Conservation (phyloP, 2,797 vertebrate genomes). For the Pteronotus mesoamericanus region DNA sequence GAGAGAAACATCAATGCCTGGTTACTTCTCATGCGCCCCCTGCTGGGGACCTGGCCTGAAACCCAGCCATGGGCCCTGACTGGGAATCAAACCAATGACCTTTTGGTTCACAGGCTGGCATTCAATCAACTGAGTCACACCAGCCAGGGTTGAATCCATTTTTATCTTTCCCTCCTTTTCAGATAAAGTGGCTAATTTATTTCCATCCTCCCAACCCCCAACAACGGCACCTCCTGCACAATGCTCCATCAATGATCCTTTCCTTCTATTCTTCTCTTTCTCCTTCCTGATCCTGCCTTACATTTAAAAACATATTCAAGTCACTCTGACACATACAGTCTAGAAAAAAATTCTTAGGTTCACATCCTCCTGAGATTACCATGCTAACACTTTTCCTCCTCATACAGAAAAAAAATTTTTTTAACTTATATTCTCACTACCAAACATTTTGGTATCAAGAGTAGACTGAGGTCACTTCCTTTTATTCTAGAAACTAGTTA, state of each 20-base stretch:
- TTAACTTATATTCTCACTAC: background rate
- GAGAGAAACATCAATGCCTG: too few relatives aligned
- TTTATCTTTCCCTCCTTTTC: background rate
- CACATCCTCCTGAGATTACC: background rate
- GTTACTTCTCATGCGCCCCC: too few relatives aligned
- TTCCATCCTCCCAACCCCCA: background rate
- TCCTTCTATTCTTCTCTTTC: background rate
- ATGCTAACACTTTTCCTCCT: background rate
- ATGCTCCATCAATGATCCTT: background rate
- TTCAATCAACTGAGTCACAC: too few relatives aligned
- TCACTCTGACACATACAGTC: background rate
- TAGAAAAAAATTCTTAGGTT: background rate
- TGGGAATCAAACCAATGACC: too few relatives aligned
- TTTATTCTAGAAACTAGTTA: background rate
- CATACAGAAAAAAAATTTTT: background rate
- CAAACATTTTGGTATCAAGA: background rate
- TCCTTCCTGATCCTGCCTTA: background rate
- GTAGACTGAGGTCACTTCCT: background rate
- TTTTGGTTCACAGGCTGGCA: too few relatives aligned
- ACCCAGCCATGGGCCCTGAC: too few relatives aligned
- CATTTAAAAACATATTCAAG: background rate
- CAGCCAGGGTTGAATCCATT: too few relatives aligned
- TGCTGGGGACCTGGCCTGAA: too few relatives aligned
- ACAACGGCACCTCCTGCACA: background rate
- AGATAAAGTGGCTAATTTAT: background rate